Conservation (phyloP, 1,140 invertebrate species). For the Neomicropteryx cornuta region DNA sequence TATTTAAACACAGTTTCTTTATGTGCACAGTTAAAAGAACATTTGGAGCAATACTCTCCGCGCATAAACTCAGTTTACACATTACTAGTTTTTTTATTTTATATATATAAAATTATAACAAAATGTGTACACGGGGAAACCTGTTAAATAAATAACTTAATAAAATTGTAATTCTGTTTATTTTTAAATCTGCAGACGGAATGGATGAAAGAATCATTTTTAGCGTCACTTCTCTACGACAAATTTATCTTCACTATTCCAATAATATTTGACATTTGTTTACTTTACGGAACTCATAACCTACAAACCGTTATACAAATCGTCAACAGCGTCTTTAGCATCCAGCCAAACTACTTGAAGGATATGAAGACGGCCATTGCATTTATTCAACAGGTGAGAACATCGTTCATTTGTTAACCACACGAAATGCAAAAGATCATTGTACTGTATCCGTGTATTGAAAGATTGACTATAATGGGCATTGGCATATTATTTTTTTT, state of each 20-base stretch:
- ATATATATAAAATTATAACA: no score
- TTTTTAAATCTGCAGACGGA: slow-evolving; percentile 32
- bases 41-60: no score
- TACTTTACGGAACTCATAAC: slow-evolving; percentile 61
- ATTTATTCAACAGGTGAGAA: slow-evolving; percentile 38
- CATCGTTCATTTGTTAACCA: background rate
- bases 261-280: slow-evolving; percentile 66
- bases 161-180: slow-evolving; percentile 30
- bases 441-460: background rate
- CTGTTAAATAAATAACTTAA: no score
- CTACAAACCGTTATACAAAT: slow-evolving; percentile 46
- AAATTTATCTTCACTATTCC: slow-evolving; percentile 75
- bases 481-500: no score
- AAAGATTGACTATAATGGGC: no score
- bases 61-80: slow-evolving; percentile 2
- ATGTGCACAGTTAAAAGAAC: no score
- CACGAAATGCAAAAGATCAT: background rate
- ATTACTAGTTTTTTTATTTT: slow-evolving; percentile 16
- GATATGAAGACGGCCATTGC: slow-evolving; percentile 49
- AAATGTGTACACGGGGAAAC: no score
- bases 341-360: slow-evolving; percentile 58
- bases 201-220: slow-evolving; percentile 51
- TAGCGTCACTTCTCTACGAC: slow-evolving; percentile 62
- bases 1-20: no score
- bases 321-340: slow-evolving; percentile 50